Percentiles rank a stretch among this genome's conserved stretches.
These are phyloP conservation scores for Pontoporia blainvillei DNA, from an alignment of 2,113 vertebrate species.

Conservation along the genomic window DNA sequence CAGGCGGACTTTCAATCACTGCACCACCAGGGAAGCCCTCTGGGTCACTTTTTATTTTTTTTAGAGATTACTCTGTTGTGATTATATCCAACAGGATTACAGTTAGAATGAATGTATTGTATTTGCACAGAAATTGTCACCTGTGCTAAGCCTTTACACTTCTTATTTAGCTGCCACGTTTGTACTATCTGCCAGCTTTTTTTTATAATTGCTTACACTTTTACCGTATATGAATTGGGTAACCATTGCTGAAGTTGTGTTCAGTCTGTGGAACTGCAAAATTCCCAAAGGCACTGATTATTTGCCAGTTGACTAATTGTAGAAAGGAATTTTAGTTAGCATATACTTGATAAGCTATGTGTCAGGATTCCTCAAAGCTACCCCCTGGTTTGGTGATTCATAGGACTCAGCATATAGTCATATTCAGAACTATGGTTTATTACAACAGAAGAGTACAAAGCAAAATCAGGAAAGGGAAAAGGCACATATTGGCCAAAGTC, in stretches of 20 bases:
- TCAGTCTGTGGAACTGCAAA: background rate
- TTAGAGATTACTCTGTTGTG: background rate
- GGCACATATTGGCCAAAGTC: background rate
- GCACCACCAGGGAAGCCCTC: background rate
- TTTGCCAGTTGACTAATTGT: background rate
- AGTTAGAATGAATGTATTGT: background rate
- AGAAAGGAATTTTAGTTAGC: background rate
- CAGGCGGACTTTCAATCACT: too few relatives aligned
- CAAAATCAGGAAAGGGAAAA: background rate
- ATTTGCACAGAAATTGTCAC: background rate
- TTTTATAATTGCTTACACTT: background rate
- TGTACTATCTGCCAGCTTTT: background rate
- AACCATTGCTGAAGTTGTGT: background rate
- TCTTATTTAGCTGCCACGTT: background rate
- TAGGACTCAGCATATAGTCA: background rate
- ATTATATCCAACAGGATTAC: background rate
- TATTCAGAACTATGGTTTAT: background rate
- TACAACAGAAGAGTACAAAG: background rate
- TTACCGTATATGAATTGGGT: background rate
- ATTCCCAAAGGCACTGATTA: background rate
- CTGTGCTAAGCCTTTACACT: background rate
- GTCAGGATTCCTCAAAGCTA: background rate
- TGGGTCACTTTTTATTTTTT: background rate
- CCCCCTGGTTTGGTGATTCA: background rate
- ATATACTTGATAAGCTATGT: background rate